Base-by-base conservation (phyloP, 1,140 invertebrate species). In the Bathynomus jamesi region DNA sequence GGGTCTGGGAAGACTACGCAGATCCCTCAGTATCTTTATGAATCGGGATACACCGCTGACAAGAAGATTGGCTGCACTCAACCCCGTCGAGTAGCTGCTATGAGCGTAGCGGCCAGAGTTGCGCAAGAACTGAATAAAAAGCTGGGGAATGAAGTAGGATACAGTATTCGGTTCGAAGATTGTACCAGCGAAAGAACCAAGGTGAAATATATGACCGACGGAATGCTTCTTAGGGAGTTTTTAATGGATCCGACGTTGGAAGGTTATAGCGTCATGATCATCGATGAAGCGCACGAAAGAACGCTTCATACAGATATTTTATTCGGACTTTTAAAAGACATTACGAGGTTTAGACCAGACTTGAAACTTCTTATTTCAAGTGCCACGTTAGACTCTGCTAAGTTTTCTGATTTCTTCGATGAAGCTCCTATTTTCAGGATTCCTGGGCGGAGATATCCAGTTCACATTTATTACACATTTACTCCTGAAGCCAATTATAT, bases 171-270 rank as follows among this genome's bases (percentile, higher is more conserved):
- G 75, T 91, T 91, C 84, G 89, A 91, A 82, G 89, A 91, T 80
- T 90, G 89, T 79, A 90, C 90, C 3, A 89, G 88, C 21, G 88
- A 90, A 79, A 81, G 87, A 70, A 87, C 87, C n/a, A 79, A 88
- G 4, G 89, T 99, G n/a, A 99, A 99, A 83, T 99, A 99, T 79
- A 99, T 99, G 96, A 99, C 98, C 60, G 98, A 99, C 84, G 98
- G 98, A 80, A 99, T 98, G 79, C 82, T 99, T 61, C 90, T 99
- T 64, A 85, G 97, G 80, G 98, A 99, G 84, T 99, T 99, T 83
- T 85, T 99, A 2, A 92, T 93, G 70, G 97, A 99, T 83, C 96
- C 96, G 0, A 96, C 98, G 85, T 84, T 99, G 28, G 89, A 88
- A 53, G 89, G 90, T 1, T 98, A 98, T 82, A 89, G 92, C 85